Conservation (phyloP, 2,113 vertebrate species). For the Alethe diademata region DNA sequence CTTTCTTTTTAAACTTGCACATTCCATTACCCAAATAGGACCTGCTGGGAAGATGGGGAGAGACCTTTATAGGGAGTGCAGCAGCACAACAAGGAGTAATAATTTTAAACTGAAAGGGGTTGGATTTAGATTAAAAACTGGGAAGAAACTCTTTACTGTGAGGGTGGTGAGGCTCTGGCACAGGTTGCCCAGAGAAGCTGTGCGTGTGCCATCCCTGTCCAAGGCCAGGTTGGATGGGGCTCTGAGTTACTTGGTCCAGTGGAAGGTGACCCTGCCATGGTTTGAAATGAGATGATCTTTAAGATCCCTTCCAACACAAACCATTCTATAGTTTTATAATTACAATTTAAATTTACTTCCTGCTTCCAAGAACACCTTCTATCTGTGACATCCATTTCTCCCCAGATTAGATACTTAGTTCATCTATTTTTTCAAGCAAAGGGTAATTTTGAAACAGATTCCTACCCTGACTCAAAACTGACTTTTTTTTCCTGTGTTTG, state of each 20-base stretch:
- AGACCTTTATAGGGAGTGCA: background rate
- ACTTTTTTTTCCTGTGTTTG: slow-evolving; percentile 9
- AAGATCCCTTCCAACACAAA: background rate
- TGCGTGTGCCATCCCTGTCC: rapidly evolving
- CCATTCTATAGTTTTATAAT: background rate
- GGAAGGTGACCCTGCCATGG: background rate
- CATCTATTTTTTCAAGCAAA: slow-evolving; percentile 52
- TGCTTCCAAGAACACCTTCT: too few relatives aligned
- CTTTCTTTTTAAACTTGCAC: background rate
- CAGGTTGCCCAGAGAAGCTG: background rate
- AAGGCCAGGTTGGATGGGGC: rapidly evolving
- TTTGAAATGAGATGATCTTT: background rate
- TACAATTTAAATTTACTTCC: background rate
- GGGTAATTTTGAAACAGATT: slow-evolving; percentile 50
- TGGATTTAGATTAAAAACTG: background rate
- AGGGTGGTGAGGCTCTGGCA: background rate
- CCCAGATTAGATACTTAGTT: slow-evolving; percentile 45
- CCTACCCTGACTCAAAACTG: slow-evolving; percentile 52
- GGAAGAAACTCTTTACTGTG: background rate
- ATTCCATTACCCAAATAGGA: background rate
- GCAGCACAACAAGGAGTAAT: rapidly evolving
- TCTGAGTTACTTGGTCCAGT: rapidly evolving
- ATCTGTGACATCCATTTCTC: background rate
- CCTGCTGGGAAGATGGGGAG: background rate
- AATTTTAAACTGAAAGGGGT: background rate